Evolutionary conservation across 2,797 vertebrate species (phyloP), one percentile per base, ranked within the genome.

Genomic region (Brachyalestes nurse): DNA sequence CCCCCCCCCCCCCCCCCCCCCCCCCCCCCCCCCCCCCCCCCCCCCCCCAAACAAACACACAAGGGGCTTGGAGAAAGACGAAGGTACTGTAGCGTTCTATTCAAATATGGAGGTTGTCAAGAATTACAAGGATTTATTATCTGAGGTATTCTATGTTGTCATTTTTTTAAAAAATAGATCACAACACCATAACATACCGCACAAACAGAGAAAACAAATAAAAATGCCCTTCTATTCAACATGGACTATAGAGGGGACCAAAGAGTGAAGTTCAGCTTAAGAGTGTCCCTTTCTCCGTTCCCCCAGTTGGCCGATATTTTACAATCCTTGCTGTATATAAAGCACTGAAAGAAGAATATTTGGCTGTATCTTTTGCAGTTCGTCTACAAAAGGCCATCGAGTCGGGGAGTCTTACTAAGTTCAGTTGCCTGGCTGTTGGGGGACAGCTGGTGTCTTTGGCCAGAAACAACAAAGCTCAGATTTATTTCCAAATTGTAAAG

Each of bases 71-170:
- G 53, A 72, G n/a, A 13, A 64, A 80, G 69, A n/a, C 28, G 84
- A 87, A 84, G 86, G 85, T 85, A 86, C 72, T 70, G 86, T 83
- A 69, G 77, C 82, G 71, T 84, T 88, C 72, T 81, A 87, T 90
- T 87, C 77, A 88, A 75, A 87, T 51, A 80, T 87, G 90, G 87
- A 91, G 91, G 91, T 88, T 84, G 88, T 92, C 91, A 88, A 89
- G 89, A 90, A 92, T 86, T 92, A 91, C 90, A 91, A 90, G 90
- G 87, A 92, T 90, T 90, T 91, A 91, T 94, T 91, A 92, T 94
- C 89, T 94, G 93, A 95, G 93, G 93, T 95, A 95, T 95, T 93
- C 88, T 92, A 87, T 86, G 93, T 94, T 94, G 93, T 93, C 91
- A 72, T 89, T 91, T 91, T 89, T 88, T 87, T 86, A 89, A 12